phyloP scores from a whole-genome alignment of 1,140 invertebrate genomes.

The Linepithema humile region DNA sequence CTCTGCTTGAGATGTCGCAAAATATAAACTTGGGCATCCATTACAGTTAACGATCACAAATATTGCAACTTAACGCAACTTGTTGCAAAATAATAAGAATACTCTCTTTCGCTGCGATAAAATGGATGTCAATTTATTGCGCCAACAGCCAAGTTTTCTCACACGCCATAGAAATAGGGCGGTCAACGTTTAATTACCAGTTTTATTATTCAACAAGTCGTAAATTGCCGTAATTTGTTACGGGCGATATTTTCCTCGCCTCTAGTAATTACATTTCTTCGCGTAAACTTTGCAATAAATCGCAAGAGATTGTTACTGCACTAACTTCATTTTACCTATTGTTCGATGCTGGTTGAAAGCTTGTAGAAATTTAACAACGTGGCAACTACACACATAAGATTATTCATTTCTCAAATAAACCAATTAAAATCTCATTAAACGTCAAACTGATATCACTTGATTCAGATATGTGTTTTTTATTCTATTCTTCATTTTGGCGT shows the following conservation, averaged over 20 bases:
- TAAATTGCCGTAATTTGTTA: not conserved
- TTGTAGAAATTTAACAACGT: not conserved
- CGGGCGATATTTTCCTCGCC: not conserved
- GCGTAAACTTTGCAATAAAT: not conserved
- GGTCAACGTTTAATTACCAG: no score
- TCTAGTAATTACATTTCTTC: not conserved
- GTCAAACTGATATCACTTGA: no score
- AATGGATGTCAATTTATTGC: not conserved
- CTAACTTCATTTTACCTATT: not conserved
- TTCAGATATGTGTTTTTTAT: no score
- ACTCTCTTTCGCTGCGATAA: not conserved
- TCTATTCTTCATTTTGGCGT: no score
- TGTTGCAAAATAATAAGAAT: not conserved
- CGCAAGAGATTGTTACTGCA: not conserved
- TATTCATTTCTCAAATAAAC: no score
- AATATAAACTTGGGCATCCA: no score
- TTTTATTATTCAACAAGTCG: no score
- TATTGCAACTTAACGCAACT: not conserved
- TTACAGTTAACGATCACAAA: not conserved
- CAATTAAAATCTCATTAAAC: no score
- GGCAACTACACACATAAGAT: not conserved
- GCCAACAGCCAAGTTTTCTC: no score
- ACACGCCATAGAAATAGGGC: no score
- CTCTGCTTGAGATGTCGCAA: no score
- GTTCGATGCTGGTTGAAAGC: not conserved